These are phyloP conservation scores for Calypte anna DNA, from an alignment of 2,113 vertebrate species.

Conservation along the genomic window DNA sequence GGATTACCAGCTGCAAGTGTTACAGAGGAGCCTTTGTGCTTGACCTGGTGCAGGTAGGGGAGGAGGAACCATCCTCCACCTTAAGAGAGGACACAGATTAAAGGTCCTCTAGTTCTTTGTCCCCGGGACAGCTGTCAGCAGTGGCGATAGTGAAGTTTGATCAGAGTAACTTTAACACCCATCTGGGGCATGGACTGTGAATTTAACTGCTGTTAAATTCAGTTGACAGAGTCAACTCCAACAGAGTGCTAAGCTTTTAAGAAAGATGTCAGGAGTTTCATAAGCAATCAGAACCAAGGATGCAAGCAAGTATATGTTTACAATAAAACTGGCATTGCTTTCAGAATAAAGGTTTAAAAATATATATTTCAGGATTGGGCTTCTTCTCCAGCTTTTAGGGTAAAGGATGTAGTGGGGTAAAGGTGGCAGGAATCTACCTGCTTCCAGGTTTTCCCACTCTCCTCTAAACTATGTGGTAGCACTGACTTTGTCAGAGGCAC, in stretches of 20 bases:
- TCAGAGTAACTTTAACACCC: neutral
- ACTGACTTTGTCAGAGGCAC: neutral
- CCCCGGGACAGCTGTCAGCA: neutral
- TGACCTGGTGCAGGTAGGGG: neutral
- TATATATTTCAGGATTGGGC: neutral
- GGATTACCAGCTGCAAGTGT: neutral
- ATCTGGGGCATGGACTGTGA: neutral
- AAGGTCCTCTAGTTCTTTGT: neutral
- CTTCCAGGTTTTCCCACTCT: neutral
- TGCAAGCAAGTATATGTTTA: neutral
- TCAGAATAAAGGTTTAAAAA: neutral
- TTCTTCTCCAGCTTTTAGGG: neutral
- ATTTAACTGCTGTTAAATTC: neutral
- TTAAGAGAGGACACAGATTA: neutral
- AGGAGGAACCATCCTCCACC: neutral
- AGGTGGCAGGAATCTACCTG: neutral
- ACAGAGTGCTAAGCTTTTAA: neutral
- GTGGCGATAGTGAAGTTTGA: neutral
- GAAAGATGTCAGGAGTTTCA: neutral
- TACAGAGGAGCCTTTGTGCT: neutral
- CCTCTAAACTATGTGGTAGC: neutral
- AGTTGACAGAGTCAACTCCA: neutral
- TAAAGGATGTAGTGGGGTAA: neutral
- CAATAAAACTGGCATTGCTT: neutral
- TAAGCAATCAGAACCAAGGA: rapidly evolving